Conservation (phyloP, 2,888 invertebrate species). For the Merodon equestris region DNA sequence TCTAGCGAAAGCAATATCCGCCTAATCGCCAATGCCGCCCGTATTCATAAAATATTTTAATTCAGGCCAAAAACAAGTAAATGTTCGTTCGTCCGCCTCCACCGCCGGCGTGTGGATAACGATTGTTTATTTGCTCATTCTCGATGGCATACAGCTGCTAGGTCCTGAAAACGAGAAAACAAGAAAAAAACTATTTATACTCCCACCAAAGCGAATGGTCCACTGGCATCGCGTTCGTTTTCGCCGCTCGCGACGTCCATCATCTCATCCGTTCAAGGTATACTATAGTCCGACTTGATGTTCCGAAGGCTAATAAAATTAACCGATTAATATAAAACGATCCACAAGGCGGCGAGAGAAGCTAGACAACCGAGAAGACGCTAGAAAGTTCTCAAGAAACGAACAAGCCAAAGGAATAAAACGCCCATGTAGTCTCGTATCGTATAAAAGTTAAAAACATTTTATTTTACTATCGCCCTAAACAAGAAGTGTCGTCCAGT, state of each 20-base stretch:
- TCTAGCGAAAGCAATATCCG: too few relatives aligned
- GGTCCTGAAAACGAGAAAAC: constrained; percentile 22
- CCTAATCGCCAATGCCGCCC: too few relatives aligned
- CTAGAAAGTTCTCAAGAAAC: not conserved
- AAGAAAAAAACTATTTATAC: constrained; percentile 48
- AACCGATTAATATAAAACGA: constrained; percentile 38
- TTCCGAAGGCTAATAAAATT: constrained; percentile 44
- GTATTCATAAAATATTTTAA: not conserved
- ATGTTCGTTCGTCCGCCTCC: constrained; percentile 28
- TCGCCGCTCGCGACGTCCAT: not conserved
- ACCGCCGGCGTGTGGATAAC: constrained; percentile 35
- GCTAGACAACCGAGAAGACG: constrained; percentile 12
- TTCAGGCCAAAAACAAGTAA: constrained; percentile 43
- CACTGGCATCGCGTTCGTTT: not conserved
- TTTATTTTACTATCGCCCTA: constrained; percentile 75
- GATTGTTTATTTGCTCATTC: constrained; percentile 44
- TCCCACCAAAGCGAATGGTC: constrained; percentile 7
- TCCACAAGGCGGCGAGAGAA: not conserved
- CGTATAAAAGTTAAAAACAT: not conserved
- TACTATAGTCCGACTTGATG: constrained; percentile 16
- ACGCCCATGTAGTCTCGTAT: not conserved
- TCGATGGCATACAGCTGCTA: constrained; percentile 53
- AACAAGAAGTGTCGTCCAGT: constrained; percentile 84
- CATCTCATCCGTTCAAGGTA: constrained; percentile 10
- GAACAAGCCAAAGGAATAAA: not conserved